phyloP scores from a whole-genome alignment of 2,113 vertebrate species.

The Mobula birostris region DNA sequence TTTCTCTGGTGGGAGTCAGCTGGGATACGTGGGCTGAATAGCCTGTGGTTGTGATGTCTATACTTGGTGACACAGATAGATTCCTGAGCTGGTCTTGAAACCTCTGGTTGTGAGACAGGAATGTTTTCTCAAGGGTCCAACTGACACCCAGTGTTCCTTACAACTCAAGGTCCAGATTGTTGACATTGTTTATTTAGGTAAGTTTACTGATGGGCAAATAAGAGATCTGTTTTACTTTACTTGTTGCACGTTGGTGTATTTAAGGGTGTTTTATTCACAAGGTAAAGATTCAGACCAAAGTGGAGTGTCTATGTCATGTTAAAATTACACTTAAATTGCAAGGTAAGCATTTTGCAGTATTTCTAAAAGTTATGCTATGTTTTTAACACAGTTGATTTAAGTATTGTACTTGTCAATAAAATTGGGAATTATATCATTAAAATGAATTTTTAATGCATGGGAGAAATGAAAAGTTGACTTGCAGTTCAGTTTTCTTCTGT shows the following conservation, averaged over 20 bases:
- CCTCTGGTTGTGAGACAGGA: too few relatives aligned
- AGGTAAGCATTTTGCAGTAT: not conserved
- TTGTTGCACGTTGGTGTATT: not conserved
- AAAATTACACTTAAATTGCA: not conserved
- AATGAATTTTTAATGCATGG: not conserved
- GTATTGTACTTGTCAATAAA: not conserved
- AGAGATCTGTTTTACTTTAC: not conserved
- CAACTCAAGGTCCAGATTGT: not conserved
- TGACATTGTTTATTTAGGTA: not conserved
- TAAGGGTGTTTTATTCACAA: not conserved
- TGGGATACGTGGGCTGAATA: too few relatives aligned
- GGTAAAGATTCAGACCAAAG: not conserved
- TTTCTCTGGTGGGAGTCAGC: too few relatives aligned
- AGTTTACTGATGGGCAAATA: not conserved
- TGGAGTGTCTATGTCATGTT: not conserved
- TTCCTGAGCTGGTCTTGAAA: not conserved
- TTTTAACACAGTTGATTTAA: not conserved
- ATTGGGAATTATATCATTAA: not conserved
- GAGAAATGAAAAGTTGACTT: not conserved
- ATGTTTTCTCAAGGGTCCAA: too few relatives aligned
- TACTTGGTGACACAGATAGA: not conserved
- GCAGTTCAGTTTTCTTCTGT: not conserved
- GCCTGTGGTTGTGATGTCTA: not conserved
- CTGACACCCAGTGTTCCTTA: not conserved
- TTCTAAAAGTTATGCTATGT: not conserved